Conservation (phyloP, 2,888 invertebrate species). For the Flexamia atlantica region DNA sequence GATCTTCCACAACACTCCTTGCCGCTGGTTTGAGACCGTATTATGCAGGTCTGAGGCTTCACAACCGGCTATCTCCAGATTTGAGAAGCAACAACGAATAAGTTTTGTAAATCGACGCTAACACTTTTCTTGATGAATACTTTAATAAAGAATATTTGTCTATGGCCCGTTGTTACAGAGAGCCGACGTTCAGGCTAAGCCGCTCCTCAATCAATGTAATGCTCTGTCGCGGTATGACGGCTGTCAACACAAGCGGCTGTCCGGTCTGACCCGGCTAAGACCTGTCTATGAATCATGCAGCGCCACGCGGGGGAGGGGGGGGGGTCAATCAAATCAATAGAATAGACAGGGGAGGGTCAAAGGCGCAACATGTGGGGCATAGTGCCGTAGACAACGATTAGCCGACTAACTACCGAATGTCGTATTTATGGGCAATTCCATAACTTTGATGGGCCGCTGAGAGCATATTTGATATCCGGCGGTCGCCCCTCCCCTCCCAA, state of each 20-base stretch:
- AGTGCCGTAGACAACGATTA: constrained; percentile 51
- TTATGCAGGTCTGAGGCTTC: too few relatives aligned
- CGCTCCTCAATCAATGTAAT: neutral
- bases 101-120: too few relatives aligned
- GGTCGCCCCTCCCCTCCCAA: neutral
- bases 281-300: constrained; percentile 21
- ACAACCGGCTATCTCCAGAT: too few relatives aligned
- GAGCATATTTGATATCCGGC: constrained; percentile 47
- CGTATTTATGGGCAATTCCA: constrained; percentile 57
- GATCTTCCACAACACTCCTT: too few relatives aligned
- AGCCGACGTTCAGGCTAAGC: too few relatives aligned
- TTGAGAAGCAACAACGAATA: too few relatives aligned
- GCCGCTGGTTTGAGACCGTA: too few relatives aligned
- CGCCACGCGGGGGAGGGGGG: neutral
- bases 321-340: constrained; percentile 56
- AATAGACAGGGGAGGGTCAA: constrained; percentile 30
- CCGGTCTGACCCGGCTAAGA: neutral
- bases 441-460: constrained; percentile 54
- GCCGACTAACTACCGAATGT: constrained; percentile 49
- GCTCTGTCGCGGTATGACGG: neutral
- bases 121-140: too few relatives aligned
- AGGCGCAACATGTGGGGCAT: constrained; percentile 46
- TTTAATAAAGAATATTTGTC: too few relatives aligned
- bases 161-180: too few relatives aligned
- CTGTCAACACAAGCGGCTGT: constrained; percentile 14